Evolutionary conservation across 1,140 invertebrate species (phyloP), one percentile per base, ranked within the genome.

Genomic region (Bradynema listronoti): DNA sequence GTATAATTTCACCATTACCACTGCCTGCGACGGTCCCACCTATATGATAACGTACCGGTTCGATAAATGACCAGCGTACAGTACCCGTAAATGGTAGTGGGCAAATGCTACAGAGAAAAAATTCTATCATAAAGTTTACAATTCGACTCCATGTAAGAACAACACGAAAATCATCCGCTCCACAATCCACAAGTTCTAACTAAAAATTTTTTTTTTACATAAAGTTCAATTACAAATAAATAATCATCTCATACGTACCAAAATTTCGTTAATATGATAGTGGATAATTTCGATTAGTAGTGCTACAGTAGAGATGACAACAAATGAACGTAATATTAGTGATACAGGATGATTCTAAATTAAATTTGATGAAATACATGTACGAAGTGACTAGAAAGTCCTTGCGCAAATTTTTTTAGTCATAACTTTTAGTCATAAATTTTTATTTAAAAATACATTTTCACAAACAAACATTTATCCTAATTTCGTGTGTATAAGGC

Each of bases 141-240:
- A 69, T 43, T 34, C 73, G 55, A 14, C 68, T 59, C 25, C 61
- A 65, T 4, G 68, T 76, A 1, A 70, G 11, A 11, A 78, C 73
- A 9, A 76, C 75, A 34, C 73, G 45, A 66, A 69, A 76, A 59
- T 76, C 73, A 50, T 78, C 75, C 16, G 73, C 75, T 14, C 75
- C 75, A 57, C 75, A 78, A 39, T 78, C 72, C 1, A 76, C 64
- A 25, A 75, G 30, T 27, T 77, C 74, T 43, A 75, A 58, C 72
- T 75, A 34, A 53, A 60, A 46, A n/a, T n/a, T n/a, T n/a, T n/a
- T n/a, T n/a, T n/a, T n/a, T n/a, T n/a, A n/a, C n/a, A n/a, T n/a
- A n/a, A n/a, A n/a, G n/a, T n/a, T n/a, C n/a, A n/a, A n/a, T n/a
- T n/a, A n/a, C n/a, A n/a, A n/a, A n/a, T n/a, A n/a, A n/a, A n/a